Base-by-base conservation (phyloP, 2,888 invertebrate genomes). In the Strigamia transsilvanica region DNA sequence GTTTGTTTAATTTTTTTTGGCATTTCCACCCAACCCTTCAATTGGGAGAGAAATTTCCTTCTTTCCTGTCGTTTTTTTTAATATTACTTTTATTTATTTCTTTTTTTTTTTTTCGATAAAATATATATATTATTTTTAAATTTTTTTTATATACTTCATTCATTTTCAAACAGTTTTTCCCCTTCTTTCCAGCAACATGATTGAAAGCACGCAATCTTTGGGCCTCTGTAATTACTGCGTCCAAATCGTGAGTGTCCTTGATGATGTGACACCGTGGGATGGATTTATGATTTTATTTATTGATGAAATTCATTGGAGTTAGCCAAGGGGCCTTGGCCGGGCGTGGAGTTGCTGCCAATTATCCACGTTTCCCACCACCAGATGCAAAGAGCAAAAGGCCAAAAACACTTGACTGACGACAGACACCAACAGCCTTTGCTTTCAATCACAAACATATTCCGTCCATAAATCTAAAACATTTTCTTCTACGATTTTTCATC, bases 141-240 rank as follows among this genome's bases (percentile, higher is more conserved):
- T 18, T 21, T 56, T 56, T 56, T 56, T 56, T 27, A 21, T 13
- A 2, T 5, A 13, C n/a, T 46, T 46, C 46, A 46, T 46, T 18
- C 18, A 56, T 56, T 56, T 56, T 56, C n/a, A 56, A 56, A 56
- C 18, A 18, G 56, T 56, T 56, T 56, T 56, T 56, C 56, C 56
- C 56, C 56, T 56, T 56, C 56, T 56, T 56, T 56, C 56, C 56
- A 56, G n/a, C 56, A 56, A 56, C 56, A 56, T 56, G 56, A 56
- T 56, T 56, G 56, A 56, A 56, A 56, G 56, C 56, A 56, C 56
- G 56, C 56, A 56, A 56, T 56, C 56, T 56, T 56, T 56, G 56
- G 56, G 56, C 56, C 56, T 56, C 56, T 56, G 56, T 56, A 56
- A 56, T 56, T 56, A 56, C 56, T 56, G 56, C 56, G 56, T 56